Percentiles rank a stretch among this genome's conserved stretches.
phyloP scores from a whole-genome alignment of 2,113 vertebrate species.

The Proteles cristata region DNA sequence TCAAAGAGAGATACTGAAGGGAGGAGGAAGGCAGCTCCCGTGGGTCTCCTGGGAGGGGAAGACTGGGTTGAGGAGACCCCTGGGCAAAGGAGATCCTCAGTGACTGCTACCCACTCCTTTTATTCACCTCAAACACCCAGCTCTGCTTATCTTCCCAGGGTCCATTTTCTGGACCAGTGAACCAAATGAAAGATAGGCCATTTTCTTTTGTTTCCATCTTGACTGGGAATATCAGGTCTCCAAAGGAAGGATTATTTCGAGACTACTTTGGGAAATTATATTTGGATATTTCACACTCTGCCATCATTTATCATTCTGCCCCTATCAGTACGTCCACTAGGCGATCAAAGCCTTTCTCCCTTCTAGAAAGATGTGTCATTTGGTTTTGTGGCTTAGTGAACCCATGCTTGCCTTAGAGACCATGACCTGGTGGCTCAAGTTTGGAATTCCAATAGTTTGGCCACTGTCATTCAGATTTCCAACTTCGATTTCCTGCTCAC shows the following conservation, averaged over 20 bases:
- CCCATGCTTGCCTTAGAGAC: slow-evolving; percentile 22
- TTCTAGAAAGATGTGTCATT: neutral
- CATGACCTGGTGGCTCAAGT: neutral
- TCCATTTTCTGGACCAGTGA: slow-evolving; percentile 75
- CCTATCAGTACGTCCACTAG: neutral
- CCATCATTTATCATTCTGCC: slow-evolving; percentile 49
- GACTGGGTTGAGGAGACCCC: neutral
- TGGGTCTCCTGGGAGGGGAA: neutral
- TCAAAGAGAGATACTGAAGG: neutral
- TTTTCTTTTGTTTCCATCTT: slow-evolving; percentile 69
- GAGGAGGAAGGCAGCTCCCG: neutral
- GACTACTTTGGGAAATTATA: slow-evolving; percentile 70
- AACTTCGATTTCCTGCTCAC: neutral
- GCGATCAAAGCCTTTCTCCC: neutral
- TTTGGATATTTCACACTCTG: slow-evolving; percentile 74
- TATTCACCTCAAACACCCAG: neutral
- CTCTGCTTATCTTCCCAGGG: neutral
- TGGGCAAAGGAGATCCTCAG: neutral
- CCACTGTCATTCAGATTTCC: neutral
- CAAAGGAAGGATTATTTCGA: slow-evolving; percentile 76
- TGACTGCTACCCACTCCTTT: neutral
- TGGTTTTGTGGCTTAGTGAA: slow-evolving; percentile 26
- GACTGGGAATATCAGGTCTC: slow-evolving; percentile 78
- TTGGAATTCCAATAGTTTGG: neutral
- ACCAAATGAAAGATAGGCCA: slow-evolving; percentile 66